phyloP scores from a whole-genome alignment of 2,797 vertebrate genomes.

The Gambusia yucatana region DNA sequence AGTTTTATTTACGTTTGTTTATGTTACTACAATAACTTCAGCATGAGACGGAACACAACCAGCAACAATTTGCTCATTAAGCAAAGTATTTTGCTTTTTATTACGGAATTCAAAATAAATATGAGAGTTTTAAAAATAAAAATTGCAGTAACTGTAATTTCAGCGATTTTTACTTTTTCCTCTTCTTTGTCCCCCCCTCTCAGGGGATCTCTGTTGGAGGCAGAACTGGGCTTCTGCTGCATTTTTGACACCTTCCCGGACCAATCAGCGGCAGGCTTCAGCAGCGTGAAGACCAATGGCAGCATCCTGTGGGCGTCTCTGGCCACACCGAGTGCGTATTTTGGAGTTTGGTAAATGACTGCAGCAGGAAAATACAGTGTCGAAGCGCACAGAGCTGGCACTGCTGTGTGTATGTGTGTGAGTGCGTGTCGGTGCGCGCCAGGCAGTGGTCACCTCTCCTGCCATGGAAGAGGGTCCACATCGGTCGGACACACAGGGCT shows the following conservation, averaged over 20 bases:
- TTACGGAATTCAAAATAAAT: not conserved
- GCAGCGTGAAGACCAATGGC: slow-evolving; percentile 67
- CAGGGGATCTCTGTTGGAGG: slow-evolving; percentile 10
- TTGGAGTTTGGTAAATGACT: slow-evolving; percentile 97
- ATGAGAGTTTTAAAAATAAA: not conserved
- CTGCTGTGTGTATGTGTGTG: slow-evolving; percentile 14
- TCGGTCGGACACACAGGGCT: slow-evolving; percentile 27
- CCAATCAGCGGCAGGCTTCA: slow-evolving; percentile 66
- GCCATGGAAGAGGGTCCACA: slow-evolving; percentile 54
- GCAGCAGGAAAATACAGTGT: slow-evolving; percentile 90
- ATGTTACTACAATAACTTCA: not conserved
- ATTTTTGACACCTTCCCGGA: slow-evolving; percentile 41
- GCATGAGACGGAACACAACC: not conserved
- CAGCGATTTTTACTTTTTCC: slow-evolving; percentile 1
- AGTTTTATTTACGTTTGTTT: not conserved
- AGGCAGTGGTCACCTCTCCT: slow-evolving; percentile 24
- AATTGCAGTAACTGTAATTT: slow-evolving; percentile 31
- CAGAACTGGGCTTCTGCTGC: slow-evolving; percentile 17
- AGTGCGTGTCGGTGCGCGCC: slow-evolving; percentile 29
- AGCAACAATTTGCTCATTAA: not conserved
- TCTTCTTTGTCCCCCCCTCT: not conserved
- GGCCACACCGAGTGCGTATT: slow-evolving; percentile 75
- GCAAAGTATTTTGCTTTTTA: not conserved
- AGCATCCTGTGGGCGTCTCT: slow-evolving; percentile 74
- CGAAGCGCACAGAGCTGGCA: slow-evolving; percentile 73